Percentiles rank a stretch among this genome's conserved stretches.
Evolutionary conservation across 2,888 invertebrate species (phyloP).

Genomic region (Melieria omissa): DNA sequence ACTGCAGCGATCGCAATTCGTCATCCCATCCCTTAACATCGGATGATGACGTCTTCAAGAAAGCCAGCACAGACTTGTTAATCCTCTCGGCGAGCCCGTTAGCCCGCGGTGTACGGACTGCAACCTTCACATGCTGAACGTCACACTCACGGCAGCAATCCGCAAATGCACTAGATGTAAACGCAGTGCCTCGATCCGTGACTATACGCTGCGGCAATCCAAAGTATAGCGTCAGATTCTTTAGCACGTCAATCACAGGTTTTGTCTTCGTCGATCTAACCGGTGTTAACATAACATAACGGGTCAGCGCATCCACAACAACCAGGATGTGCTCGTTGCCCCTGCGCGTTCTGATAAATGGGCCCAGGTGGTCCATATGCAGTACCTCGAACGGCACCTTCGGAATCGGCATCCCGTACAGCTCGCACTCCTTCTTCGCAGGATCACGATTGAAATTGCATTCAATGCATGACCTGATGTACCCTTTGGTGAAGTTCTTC

Average conservation of each 20-base stretch:
- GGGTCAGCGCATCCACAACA: conserved; percentile 37
- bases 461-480: conserved; percentile 44
- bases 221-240: conserved; percentile 33
- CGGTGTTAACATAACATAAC: conserved; percentile 32
- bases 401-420: conserved; percentile 38
- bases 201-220: conserved; percentile 33
- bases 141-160: conserved; percentile 25
- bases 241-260: conserved; percentile 39
- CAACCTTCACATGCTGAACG: conserved; percentile 40
- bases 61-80: conserved; percentile 32
- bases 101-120: conserved; percentile 37
- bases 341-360: conserved; percentile 39
- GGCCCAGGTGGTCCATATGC: conserved; percentile 47
- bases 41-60: conserved; percentile 32
- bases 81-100: conserved; percentile 40
- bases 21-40: conserved; percentile 39
- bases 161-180: conserved; percentile 34
- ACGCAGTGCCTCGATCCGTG: conserved; percentile 41
- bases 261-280: conserved; percentile 42
- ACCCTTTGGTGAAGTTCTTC: conserved; percentile 34
- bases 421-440: conserved; percentile 31
- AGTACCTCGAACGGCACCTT: conserved; percentile 39
- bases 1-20: conserved; percentile 37
- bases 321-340: conserved; percentile 36
- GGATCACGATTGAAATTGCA: conserved; percentile 39